Evolutionary conservation across 2,888 invertebrate genomes (phyloP).

Genomic region (Sinotaia quadrata): DNA sequence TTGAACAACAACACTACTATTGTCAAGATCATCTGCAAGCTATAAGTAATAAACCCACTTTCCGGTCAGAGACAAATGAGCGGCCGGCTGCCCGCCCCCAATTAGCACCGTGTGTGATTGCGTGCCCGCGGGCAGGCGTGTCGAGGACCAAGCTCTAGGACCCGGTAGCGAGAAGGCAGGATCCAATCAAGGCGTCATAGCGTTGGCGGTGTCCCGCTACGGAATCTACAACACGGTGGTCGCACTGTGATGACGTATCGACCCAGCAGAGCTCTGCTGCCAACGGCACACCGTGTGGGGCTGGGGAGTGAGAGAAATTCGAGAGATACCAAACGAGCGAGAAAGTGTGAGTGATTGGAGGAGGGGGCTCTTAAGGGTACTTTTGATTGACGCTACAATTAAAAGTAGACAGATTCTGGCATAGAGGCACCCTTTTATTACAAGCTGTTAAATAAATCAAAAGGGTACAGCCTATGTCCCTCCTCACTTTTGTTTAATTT

Average conservation of each 20-base stretch:
- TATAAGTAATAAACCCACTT: too few relatives aligned
- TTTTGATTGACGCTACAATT: too few relatives aligned
- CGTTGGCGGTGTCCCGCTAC: background rate
- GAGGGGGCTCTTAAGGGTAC: too few relatives aligned
- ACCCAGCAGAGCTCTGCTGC: background rate
- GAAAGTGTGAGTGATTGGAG: too few relatives aligned
- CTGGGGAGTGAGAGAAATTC: background rate
- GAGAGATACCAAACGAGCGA: too few relatives aligned
- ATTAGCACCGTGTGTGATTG: background rate
- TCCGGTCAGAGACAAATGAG: background rate
- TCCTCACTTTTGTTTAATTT: too few relatives aligned
- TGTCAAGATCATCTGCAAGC: too few relatives aligned
- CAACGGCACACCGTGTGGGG: conserved; percentile 8
- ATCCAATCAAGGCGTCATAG: background rate
- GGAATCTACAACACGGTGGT: background rate
- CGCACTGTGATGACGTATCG: background rate
- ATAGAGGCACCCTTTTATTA: too few relatives aligned
- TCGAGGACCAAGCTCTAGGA: background rate
- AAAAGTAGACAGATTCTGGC: too few relatives aligned
- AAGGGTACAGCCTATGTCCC: too few relatives aligned
- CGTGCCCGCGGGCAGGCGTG: background rate
- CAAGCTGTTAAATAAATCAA: too few relatives aligned
- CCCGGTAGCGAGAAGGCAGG: background rate
- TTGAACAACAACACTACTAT: background rate
- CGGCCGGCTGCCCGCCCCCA: background rate